phyloP scores from a whole-genome alignment of 1,140 invertebrate species.

The Sweltsa coloradensis region DNA sequence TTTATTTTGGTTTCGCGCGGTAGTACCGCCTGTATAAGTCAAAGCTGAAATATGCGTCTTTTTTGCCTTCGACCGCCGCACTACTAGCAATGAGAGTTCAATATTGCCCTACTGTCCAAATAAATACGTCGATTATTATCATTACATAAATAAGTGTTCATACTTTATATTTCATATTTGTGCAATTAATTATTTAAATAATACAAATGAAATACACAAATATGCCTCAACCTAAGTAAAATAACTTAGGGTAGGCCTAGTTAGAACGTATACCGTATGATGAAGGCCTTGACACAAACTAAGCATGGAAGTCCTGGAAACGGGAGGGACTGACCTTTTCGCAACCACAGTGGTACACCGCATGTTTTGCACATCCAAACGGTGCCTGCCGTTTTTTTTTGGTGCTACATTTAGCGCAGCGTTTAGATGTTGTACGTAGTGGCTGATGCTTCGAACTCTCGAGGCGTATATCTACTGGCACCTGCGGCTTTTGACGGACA shows the following conservation, averaged over 20 bases:
- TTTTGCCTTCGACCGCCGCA: no score
- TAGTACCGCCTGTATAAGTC: no score
- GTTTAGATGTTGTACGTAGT: slow-evolving; percentile 7
- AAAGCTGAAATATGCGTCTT: no score
- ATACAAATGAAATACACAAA: no score
- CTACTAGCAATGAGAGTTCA: no score
- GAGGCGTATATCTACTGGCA: slow-evolving; percentile 11
- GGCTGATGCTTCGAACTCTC: slow-evolving; percentile 13
- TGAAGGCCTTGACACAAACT: neutral
- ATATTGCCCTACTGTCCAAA: no score
- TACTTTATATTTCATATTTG: no score
- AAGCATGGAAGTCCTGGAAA: slow-evolving; percentile 9
- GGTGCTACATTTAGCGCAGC: slow-evolving; percentile 18
- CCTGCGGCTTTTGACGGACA: slow-evolving; percentile 9
- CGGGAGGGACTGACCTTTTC: slow-evolving; percentile 7
- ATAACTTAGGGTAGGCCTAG: neutral
- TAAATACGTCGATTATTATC: no score
- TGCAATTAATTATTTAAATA: no score
- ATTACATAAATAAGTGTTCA: no score
- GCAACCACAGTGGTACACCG: slow-evolving; percentile 12
- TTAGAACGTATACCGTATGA: neutral
- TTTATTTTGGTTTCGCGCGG: no score
- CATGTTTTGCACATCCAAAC: slow-evolving; percentile 6
- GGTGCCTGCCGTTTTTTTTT: slow-evolving; percentile 12
- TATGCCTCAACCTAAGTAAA: neutral